A percentile compares a stretch with the other conserved stretches of the same genome.
These are phyloP conservation scores for Pongo pygmaeus DNA, from an alignment of 2,113 vertebrate species.

Conservation along the genomic window DNA sequence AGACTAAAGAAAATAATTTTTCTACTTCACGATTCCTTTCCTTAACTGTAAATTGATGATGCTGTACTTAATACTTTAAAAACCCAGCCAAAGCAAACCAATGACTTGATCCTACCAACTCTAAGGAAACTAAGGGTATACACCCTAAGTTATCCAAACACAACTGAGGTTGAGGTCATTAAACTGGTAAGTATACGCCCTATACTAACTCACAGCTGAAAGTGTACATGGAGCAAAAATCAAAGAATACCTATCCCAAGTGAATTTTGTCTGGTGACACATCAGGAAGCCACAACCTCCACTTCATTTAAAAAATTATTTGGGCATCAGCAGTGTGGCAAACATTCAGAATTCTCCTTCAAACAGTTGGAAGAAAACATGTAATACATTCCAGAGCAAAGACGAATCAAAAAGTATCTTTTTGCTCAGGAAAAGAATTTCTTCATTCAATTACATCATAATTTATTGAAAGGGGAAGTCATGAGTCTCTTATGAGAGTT, in stretches of 20 bases:
- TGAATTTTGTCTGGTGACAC: not conserved
- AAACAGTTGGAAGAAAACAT: constrained; percentile 28
- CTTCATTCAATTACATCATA: constrained; percentile 39
- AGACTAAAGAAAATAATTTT: constrained; percentile 4
- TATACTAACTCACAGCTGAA: not conserved
- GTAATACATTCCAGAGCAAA: constrained; percentile 37
- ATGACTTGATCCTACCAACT: not conserved
- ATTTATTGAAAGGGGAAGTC: not conserved
- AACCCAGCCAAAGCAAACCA: not conserved
- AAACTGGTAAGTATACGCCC: not conserved
- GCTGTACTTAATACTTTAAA: constrained; percentile 48
- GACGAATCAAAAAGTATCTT: not conserved
- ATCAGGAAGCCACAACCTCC: not conserved
- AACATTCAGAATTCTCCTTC: constrained; percentile 31
- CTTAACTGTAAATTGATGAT: not conserved
- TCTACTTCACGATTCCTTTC: not conserved
- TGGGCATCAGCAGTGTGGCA: constrained; percentile 1
- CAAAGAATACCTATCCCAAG: not conserved
- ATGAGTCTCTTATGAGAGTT: constrained; percentile 56
- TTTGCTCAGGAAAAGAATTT: constrained; percentile 51
- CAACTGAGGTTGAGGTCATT: not conserved
- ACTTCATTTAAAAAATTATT: not conserved
- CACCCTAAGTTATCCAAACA: not conserved
- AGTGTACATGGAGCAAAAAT: not conserved
- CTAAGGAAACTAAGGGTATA: not conserved